Conservation (phyloP, 2,797 vertebrate genomes). For the Mormyrus hasselquistii region DNA sequence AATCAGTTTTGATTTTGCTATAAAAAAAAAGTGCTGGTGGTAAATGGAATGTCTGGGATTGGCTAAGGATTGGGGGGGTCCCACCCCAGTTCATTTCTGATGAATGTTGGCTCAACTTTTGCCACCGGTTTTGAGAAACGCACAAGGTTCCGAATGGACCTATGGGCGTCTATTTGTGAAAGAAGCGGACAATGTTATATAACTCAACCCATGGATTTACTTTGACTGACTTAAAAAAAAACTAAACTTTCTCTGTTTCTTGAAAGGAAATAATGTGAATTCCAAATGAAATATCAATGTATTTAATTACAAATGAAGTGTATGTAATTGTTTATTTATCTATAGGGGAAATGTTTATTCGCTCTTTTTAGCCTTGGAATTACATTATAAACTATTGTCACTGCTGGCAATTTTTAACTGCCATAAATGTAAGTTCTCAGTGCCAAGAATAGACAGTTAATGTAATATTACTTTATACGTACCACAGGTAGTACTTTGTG, state of each 20-base stretch:
- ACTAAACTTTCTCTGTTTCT: slow-evolving; percentile 10
- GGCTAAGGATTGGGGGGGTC: neutral
- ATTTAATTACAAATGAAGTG: slow-evolving; percentile 10
- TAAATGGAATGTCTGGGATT: slow-evolving; percentile 3
- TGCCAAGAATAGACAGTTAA: neutral
- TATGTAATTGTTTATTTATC: neutral
- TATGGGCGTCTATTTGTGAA: neutral
- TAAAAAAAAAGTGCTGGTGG: neutral
- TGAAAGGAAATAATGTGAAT: slow-evolving; percentile 7
- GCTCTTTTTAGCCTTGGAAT: neutral
- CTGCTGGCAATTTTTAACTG: neutral
- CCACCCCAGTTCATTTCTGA: neutral
- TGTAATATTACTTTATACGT: slow-evolving; percentile 1
- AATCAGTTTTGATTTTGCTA: slow-evolving; percentile 12
- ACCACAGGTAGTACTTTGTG: neutral
- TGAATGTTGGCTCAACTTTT: neutral
- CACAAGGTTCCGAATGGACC: neutral
- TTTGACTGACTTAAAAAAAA: neutral
- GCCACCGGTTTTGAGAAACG: neutral
- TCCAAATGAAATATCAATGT: slow-evolving; percentile 8
- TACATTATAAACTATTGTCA: neutral
- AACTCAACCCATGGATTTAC: neutral
- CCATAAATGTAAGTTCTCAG: neutral
- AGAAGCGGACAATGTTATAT: neutral
- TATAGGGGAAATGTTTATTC: neutral